Evolutionary conservation across 2,797 vertebrate genomes (phyloP), one percentile per base, ranked within the genome.

Genomic region (Thaleichthys pacificus): DNA sequence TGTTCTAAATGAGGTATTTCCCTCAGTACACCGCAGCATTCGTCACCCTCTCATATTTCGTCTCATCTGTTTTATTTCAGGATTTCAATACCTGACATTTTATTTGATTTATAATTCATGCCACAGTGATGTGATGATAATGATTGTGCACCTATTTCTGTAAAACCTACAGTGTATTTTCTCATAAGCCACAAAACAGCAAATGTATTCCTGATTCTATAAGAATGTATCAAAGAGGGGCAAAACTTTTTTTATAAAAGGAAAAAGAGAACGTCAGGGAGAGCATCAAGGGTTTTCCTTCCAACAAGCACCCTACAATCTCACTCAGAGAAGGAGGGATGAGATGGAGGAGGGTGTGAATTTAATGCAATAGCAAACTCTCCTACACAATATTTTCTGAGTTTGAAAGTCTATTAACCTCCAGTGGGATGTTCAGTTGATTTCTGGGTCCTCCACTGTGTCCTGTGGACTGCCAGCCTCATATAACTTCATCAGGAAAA

Each of bases 361-460:
- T 14, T 4, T 49, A 66, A 70, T 61, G 30, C 30, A 57, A 78
- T 81, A 74, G 42, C 68, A 79, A 76, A 84, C 66, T 64, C 77
- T 84, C 38, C 38, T 11, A 47, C 42, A 47, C 14, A 47, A 47
- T 82, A 81, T 69, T 86, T 77, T 87, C 66, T 54, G 66, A 78
- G 70, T 26, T 64, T 61, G 60, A 79, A 81, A 82, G 76, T 82
- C 82, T 82, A 87, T 88, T 85, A 89, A 79, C 73, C 38, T 73
- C 49, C 77, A 73, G 81, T 77, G 81, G 68, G n/a, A 68, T 68
- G 69, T 80, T 70, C 68, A 86, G 79, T 87, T 69, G 62, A 71
- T 68, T 76, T 60, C 35, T 69, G 30, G 11, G 66, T 72, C 68
- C 42, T 58, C 77, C 64, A n/a, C 47, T 22, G 73, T 80, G 72